Conservation (phyloP, 2,888 invertebrate genomes). For the Pheosia tremula region DNA sequence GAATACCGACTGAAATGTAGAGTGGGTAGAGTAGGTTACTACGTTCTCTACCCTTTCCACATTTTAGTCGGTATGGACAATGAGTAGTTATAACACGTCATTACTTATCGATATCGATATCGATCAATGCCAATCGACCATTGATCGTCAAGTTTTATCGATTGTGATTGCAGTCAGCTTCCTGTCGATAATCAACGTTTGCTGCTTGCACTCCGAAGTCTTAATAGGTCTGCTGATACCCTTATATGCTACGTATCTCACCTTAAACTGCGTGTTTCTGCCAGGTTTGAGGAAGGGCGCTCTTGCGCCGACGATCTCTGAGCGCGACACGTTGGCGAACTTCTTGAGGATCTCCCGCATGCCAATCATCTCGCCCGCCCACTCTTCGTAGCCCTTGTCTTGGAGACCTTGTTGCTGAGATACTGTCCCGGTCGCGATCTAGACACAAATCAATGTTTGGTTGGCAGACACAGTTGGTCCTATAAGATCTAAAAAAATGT, state of each 20-base stretch:
- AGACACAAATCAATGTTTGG: slow-evolving; percentile 2
- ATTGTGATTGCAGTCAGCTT: no score
- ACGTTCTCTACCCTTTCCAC: no score
- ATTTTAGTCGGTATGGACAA: no score
- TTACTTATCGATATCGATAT: no score
- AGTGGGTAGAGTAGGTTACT: no score
- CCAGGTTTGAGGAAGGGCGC: slow-evolving; percentile 97
- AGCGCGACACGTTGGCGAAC: slow-evolving; percentile 92
- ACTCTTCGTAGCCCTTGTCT: slow-evolving; percentile 95
- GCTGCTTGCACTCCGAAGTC: no score
- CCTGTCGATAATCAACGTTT: no score
- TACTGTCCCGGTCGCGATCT: slow-evolving; percentile 86
- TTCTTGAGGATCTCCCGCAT: slow-evolving; percentile 94
- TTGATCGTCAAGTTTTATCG: no score
- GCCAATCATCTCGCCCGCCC: slow-evolving; percentile 97
- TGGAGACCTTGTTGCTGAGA: slow-evolving; percentile 92
- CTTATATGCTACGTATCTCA: slow-evolving; percentile 46
- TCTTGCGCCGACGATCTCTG: slow-evolving; percentile 93
- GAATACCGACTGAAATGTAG: neutral
- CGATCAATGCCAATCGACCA: no score
- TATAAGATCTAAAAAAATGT: no score
- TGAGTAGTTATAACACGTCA: no score
- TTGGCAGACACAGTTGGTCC: neutral
- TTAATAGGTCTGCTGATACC: no score
- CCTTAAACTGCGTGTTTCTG: slow-evolving; percentile 95